Evolutionary conservation across 2,113 vertebrate genomes (phyloP).

Genomic region (Menidia beryllina): DNA sequence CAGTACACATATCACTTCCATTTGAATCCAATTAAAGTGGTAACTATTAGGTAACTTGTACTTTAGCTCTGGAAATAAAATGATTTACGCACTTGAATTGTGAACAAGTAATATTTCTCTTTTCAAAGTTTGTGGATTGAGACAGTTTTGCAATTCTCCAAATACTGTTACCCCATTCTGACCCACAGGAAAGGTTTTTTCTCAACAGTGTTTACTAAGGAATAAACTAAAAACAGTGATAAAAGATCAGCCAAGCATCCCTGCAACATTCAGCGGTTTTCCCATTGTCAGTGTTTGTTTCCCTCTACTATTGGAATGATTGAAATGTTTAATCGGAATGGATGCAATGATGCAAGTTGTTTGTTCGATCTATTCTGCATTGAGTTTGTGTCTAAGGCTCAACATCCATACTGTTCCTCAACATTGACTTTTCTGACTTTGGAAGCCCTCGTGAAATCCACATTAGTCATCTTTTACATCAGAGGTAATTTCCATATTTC

Average conservation of each 20-base stretch:
- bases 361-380: slow-evolving; percentile 6
- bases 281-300: neutral
- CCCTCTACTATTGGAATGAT: neutral
- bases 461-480: slow-evolving; percentile 1
- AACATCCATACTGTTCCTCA: neutral
- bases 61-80: neutral
- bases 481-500: neutral
- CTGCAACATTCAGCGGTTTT: neutral
- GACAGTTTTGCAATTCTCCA: neutral
- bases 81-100: neutral
- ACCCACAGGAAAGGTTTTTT: slow-evolving; percentile 12
- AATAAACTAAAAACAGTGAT: neutral
- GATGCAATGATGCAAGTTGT: neutral
- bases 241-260: neutral
- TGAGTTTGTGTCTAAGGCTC: slow-evolving; percentile 1
- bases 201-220: neutral
- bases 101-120: neutral
- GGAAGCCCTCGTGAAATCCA: neutral
- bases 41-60: neutral
- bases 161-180: neutral
- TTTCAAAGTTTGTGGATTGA: slow-evolving; percentile 1
- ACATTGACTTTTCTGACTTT: slow-evolving; percentile 2
- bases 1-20: neutral
- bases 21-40: neutral
- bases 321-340: neutral